These are phyloP conservation scores for Catagonus wagneri DNA, from an alignment of 2,113 vertebrate genomes.

Conservation along the genomic window DNA sequence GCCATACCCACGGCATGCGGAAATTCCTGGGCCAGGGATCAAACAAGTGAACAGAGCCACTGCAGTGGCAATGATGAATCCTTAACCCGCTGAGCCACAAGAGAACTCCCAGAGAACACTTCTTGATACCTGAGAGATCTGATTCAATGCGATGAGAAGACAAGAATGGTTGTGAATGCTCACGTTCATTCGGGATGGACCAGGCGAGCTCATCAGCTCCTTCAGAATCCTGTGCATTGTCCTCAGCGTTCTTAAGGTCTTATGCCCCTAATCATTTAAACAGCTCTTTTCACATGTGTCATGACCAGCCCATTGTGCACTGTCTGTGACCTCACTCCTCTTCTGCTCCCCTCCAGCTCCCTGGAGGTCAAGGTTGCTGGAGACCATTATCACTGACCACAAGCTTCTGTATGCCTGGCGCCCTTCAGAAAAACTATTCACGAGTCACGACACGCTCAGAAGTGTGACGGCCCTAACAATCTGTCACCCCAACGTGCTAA, in stretches of 20 bases:
- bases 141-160: neutral
- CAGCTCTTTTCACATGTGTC: neutral
- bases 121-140: neutral
- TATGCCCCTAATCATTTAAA: neutral
- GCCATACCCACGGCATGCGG: no score
- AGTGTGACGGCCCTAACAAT: neutral
- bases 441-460: neutral
- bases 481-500: slow-evolving; percentile 56
- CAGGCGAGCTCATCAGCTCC: neutral
- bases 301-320: neutral
- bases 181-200: neutral
- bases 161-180: neutral
- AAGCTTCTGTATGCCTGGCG: neutral
- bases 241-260: neutral
- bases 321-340: neutral
- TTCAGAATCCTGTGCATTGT: neutral
- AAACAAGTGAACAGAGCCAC: no score
- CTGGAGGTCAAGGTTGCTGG: neutral
- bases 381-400: neutral
- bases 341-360: neutral
- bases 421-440: slow-evolving; percentile 28
- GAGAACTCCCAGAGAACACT: neutral
- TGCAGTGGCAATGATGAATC: no score
- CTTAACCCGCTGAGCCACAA: no score
- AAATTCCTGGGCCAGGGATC: no score